These are phyloP conservation scores for Arge pagana DNA, from an alignment of 2,888 invertebrate genomes.

Conservation along the genomic window DNA sequence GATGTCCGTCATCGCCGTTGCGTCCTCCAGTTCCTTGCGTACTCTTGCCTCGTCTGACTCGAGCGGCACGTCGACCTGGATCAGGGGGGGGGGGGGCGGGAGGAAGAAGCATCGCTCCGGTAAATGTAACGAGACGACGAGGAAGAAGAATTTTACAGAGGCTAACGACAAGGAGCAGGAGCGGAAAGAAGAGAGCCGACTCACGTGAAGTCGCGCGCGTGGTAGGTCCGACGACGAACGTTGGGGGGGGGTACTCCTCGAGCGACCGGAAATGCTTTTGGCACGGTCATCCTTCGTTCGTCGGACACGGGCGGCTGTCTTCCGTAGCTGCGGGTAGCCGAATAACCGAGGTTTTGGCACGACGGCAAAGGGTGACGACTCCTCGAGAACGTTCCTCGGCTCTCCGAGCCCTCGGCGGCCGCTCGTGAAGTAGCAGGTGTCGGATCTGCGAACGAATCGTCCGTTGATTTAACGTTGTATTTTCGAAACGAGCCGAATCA, in stretches of 20 bases:
- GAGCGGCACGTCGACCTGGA: constrained; percentile 38
- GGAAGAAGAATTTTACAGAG: too few relatives aligned
- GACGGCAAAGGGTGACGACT: constrained; percentile 57
- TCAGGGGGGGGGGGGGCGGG: not conserved
- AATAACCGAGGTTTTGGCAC: constrained; percentile 57
- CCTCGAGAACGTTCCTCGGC: constrained; percentile 48
- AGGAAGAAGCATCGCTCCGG: not conserved
- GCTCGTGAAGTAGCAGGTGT: constrained; percentile 46
- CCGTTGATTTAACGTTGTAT: too few relatives aligned
- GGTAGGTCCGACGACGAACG: too few relatives aligned
- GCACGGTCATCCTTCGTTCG: constrained; percentile 47
- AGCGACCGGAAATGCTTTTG: too few relatives aligned
- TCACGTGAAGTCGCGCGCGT: too few relatives aligned
- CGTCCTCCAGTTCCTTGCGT: constrained; percentile 61
- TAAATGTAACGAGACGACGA: too few relatives aligned
- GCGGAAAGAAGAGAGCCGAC: too few relatives aligned
- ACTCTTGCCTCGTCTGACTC: constrained; percentile 35
- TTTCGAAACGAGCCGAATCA: too few relatives aligned
- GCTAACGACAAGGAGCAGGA: too few relatives aligned
- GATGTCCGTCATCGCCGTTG: constrained; percentile 67
- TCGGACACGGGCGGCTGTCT: constrained; percentile 45
- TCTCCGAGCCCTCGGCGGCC: constrained; percentile 41
- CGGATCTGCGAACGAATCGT: too few relatives aligned
- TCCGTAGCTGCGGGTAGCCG: constrained; percentile 56
- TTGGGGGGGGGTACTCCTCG: too few relatives aligned